phyloP scores from a whole-genome alignment of 1,140 invertebrate genomes.

The Phortica variegata region DNA sequence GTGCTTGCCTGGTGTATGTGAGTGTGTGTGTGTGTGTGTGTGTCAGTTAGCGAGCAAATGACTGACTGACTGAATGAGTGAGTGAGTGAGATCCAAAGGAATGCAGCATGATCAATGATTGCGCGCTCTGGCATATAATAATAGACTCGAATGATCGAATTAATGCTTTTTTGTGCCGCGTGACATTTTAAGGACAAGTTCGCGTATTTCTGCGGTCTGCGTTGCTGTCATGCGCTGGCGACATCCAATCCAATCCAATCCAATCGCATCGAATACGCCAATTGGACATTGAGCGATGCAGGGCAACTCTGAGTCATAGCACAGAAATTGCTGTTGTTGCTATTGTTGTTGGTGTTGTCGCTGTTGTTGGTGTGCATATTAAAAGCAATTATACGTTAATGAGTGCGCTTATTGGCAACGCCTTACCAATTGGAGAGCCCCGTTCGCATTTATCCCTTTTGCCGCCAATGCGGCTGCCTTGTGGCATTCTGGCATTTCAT shows the following conservation, averaged over 20 bases:
- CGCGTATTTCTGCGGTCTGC: slow-evolving; percentile 14
- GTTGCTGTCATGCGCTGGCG: too few species aligned
- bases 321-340: slow-evolving; percentile 14
- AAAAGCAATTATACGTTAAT: too few species aligned
- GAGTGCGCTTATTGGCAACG: too few species aligned
- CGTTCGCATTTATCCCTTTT: too few species aligned
- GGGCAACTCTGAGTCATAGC: too few species aligned
- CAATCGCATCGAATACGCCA: too few species aligned
- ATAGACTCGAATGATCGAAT: slow-evolving; percentile 34
- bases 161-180: slow-evolving; percentile 45
- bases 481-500: too few species aligned
- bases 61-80: slow-evolving; percentile 40
- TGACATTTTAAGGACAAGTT: slow-evolving; percentile 55
- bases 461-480: too few species aligned
- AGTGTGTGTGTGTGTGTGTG: background rate
- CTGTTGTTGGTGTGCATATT: slow-evolving; percentile 18
- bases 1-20: slow-evolving; percentile 11
- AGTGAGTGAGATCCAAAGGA: slow-evolving; percentile 43
- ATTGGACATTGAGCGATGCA: slow-evolving; percentile 15
- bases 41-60: slow-evolving; percentile 3
- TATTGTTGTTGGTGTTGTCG: slow-evolving; percentile 3
- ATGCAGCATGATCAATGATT: slow-evolving; percentile 54
- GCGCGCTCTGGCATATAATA: slow-evolving; percentile 31
- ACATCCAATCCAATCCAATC: too few species aligned
- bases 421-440: too few species aligned